Evolutionary conservation across 2,113 vertebrate species (phyloP).

Genomic region (Centropus unirufus): DNA sequence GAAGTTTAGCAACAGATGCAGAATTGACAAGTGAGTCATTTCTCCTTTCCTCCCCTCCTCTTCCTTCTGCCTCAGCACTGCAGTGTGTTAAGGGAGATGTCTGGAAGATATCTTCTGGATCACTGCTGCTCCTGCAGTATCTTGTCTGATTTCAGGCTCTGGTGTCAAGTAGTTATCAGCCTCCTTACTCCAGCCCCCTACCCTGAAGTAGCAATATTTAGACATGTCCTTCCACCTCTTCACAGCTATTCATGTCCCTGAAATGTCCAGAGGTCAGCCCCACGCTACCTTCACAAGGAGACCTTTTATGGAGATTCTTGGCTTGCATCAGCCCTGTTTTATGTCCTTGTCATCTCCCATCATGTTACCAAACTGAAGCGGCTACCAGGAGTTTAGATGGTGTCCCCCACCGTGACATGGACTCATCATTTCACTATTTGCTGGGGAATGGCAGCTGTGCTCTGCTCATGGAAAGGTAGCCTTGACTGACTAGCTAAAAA

Average conservation of each 20-base stretch:
- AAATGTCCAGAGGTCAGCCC: not conserved
- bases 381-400: not conserved
- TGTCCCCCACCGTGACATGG: not conserved
- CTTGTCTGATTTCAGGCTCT: not conserved
- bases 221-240: not conserved
- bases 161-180: not conserved
- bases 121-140: not conserved
- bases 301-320: not conserved
- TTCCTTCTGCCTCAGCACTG: not conserved
- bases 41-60: not conserved
- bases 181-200: not conserved
- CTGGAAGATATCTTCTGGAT: not conserved
- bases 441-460: not conserved
- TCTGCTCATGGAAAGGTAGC: not conserved
- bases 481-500: not conserved
- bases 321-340: not conserved
- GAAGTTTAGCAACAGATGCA: not conserved
- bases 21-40: not conserved
- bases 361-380: not conserved
- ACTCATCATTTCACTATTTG: not conserved
- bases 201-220: not conserved
- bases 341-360: not conserved
- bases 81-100: not conserved
- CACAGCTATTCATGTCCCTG: not conserved
- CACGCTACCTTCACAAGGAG: not conserved